Evolutionary conservation across 2,797 vertebrate genomes (phyloP), one percentile per base, ranked within the genome.

Genomic region (Sebastes hopkinsi): DNA sequence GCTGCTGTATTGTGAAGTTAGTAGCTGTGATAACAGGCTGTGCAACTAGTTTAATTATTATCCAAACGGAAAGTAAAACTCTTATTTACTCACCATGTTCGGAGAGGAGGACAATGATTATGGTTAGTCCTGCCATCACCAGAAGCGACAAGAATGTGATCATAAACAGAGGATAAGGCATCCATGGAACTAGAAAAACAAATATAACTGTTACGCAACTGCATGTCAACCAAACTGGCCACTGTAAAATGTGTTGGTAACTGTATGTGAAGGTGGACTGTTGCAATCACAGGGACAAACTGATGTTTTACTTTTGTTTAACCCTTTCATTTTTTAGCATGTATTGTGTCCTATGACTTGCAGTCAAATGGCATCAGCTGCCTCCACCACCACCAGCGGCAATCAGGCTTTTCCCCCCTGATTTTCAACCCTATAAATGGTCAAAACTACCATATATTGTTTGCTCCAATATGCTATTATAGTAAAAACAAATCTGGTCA

Each of bases 71-170:
- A 66, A 67, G 4, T 2, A 20, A 50, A 76, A 73, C 38, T 30
- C 0, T 3, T 16, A 29, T 71, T 79, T 38, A 76, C 90, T 90
- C 73, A 95, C 94, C 83, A 0, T 12, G 1, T 6, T 85, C 90
- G 34, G 76, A 73, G 13, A 94, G 59, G n/a, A 90, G 1, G 2
- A 94, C 1, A 73, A 82, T 92, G 69, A 91, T 58, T 5, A 82
- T 7, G 16, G 71, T 32, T 14, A 93, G 54, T 6, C 64, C 86
- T 1, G 14, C 3, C 6, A 95, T 90, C 0, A 36, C 27, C 54
- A 91, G 2, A 0, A 89, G 0, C 7, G 77, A 82, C 71, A 93
- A 27, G 59, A 87, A 1, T 38, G 90, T 85, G 22, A 91, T 79
- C 61, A 93, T 59, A 67, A 92, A 27, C 23, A 59, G 60, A 67